phyloP scores from a whole-genome alignment of 2,113 vertebrate species.

The Protobothrops flavoviridis region DNA sequence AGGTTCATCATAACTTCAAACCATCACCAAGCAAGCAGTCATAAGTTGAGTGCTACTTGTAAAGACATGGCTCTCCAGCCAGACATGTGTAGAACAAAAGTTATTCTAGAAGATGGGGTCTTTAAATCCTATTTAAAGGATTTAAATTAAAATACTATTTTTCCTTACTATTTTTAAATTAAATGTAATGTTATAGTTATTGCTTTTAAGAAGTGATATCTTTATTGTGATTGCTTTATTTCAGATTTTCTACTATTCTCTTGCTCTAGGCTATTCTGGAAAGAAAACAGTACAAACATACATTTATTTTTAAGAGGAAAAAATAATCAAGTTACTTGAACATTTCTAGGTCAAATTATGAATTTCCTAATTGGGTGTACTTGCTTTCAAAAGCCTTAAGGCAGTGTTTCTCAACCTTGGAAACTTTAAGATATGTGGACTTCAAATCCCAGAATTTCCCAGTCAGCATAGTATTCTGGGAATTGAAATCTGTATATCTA shows the following conservation, averaged over 20 bases:
- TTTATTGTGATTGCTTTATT: background rate
- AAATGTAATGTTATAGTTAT: background rate
- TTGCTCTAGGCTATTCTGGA: background rate
- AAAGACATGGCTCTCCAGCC: background rate
- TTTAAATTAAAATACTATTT: background rate
- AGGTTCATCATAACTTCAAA: background rate
- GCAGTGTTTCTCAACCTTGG: background rate
- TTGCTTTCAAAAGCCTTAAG: slow-evolving; percentile 68
- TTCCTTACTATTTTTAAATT: background rate
- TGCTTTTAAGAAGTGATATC: background rate
- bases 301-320: slow-evolving; percentile 47
- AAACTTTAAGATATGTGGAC: background rate
- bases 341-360: slow-evolving; percentile 48
- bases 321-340: slow-evolving; percentile 44
- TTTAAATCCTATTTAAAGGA: background rate
- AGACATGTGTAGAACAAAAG: background rate
- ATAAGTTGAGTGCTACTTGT: background rate
- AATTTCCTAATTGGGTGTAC: slow-evolving; percentile 61
- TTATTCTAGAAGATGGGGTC: background rate
- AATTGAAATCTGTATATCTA: background rate
- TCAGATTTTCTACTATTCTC: background rate
- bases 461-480: background rate
- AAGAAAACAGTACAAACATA: background rate
- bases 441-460: background rate
- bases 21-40: background rate